These are phyloP conservation scores for Danaus melanippus DNA, from an alignment of 1,140 invertebrate genomes.

Conservation along the genomic window DNA sequence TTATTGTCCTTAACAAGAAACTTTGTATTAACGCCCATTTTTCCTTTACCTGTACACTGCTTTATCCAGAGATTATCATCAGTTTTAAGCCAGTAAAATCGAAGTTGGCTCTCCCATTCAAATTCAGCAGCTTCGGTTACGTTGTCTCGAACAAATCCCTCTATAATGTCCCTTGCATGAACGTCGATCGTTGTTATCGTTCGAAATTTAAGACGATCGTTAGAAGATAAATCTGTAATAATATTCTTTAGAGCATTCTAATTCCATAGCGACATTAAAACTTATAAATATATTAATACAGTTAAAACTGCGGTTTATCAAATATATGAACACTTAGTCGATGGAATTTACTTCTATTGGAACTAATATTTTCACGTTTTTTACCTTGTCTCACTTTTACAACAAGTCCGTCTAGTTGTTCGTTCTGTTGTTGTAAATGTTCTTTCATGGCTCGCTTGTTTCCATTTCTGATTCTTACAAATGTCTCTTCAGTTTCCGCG, in stretches of 20 bases:
- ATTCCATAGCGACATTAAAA: no score
- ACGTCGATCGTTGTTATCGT: conserved; percentile 92
- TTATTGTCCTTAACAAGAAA: neutral
- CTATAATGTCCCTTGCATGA: conserved; percentile 90
- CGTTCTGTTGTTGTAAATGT: conserved; percentile 84
- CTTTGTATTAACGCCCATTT: neutral
- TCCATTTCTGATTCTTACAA: conserved; percentile 81
- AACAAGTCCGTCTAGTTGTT: conserved; percentile 88
- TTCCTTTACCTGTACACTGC: conserved; percentile 82
- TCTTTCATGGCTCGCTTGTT: conserved; percentile 91
- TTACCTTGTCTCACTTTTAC: conserved; percentile 76
- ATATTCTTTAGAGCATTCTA: neutral
- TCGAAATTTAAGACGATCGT: conserved; percentile 90
- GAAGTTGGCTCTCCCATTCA: conserved; percentile 92
- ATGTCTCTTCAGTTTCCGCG: conserved; percentile 92
- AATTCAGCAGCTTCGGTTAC: conserved; percentile 88
- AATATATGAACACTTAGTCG: no score
- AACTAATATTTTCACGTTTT: neutral
- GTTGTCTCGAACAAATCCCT: conserved; percentile 88
- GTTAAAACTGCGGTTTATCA: no score
- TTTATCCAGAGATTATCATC: conserved; percentile 85
- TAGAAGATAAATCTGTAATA: conserved; percentile 76
- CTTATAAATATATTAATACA: no score
- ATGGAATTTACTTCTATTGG: no score
- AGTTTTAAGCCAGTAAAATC: conserved; percentile 91